Base-by-base conservation (phyloP, 1,140 invertebrate genomes). In the Drosophila kikkawai region DNA sequence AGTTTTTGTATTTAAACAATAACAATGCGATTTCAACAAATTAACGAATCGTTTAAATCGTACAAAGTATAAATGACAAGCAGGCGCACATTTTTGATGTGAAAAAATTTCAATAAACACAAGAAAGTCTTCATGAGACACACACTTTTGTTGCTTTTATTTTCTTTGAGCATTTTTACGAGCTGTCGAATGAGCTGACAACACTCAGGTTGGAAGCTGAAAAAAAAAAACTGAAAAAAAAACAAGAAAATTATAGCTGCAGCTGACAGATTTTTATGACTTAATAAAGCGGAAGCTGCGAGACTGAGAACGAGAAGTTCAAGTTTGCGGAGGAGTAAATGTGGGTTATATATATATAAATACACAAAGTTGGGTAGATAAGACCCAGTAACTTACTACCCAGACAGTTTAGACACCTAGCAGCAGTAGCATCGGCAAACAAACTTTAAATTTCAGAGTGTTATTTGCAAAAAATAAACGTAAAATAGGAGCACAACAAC, bases 181-280 rank as follows among this genome's bases (percentile, higher is more conserved):
- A 69, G 53, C 66, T 78, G 55, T 53, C 61, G 81, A 73, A 83
- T 78, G 78, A 73, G 67, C 81, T 82, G 79, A 75, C 60, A 85
- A 81, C 71, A 76, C 74, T 71, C 81, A 83, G 81, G 81, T 77
- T 77, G 47, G 47, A 37, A 50, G 22, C 22, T 11, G 7, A 2
- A 13, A 3, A 26, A 22, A 22, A 22, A 19, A 55, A 37, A 56
- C 22, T 7, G 9, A 26, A 22, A 26, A 22, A 26, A 39, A 22
- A 26, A 41, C 36, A 58, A 66, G 29, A 61, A 76, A 76, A 77
- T 67, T 76, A 77, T 68, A 47, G 53, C 57, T 71, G 83, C 75
- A 82, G 63, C 65, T 79, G 70, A 75, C 78, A 61, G 65, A 73
- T 55, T 74, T 83, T 80, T 76, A 77, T 77, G 63, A 73, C 70